Base-by-base conservation (phyloP, 2,113 vertebrate species). In the Pampusana beccarii region DNA sequence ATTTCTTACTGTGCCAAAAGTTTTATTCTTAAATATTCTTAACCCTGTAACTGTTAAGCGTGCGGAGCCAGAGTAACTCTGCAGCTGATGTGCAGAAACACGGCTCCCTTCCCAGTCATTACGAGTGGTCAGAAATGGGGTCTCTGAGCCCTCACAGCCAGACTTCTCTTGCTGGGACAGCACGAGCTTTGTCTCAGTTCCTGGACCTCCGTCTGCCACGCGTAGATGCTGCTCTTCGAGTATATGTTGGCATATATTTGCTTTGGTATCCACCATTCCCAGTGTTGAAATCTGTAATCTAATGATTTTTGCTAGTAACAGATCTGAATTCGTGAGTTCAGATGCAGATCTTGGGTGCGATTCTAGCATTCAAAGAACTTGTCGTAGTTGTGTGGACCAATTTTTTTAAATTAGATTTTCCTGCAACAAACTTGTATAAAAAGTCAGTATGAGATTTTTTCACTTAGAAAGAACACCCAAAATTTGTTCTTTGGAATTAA, bases 1-100 rank as follows among this genome's bases (percentile, higher is more conserved):
- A 93, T 97, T 96, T 95, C 67, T 94, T 89, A 90, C 94, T 95
- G 89, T 92, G 31, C 20, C 33, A 36, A 13, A 86, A 81, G 25
- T 70, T 73, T 69, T 58, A 11, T 18, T 71, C 14, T 77, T 58
- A 5, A 1, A 56, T 46, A 46, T 46, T 46, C 44, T 46, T 46
- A 46, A 19, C 44, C 42, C 44, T 46, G 44, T 18, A 34, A 11
- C 23, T n/a, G 21, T 21, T 6, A 40, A 53, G 33, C 1, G 1
- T 78, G 42, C 23, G 46, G 46, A 31, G 44, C 40, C 42, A 79
- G 57, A 29, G 53, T 14, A 48, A 65, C 7, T 9, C 36, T 66
- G 56, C 29, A 66, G 4, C 0, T 62, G 38, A 38, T 44, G 44
- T 42, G 50, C 42, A 62, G 48, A 58, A 80, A 48, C 15, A 29